A percentile compares a stretch with the other conserved stretches of the same genome.
Conservation (phyloP, 2,797 vertebrate genomes). For the Syngnathus rostellatus region DNA sequence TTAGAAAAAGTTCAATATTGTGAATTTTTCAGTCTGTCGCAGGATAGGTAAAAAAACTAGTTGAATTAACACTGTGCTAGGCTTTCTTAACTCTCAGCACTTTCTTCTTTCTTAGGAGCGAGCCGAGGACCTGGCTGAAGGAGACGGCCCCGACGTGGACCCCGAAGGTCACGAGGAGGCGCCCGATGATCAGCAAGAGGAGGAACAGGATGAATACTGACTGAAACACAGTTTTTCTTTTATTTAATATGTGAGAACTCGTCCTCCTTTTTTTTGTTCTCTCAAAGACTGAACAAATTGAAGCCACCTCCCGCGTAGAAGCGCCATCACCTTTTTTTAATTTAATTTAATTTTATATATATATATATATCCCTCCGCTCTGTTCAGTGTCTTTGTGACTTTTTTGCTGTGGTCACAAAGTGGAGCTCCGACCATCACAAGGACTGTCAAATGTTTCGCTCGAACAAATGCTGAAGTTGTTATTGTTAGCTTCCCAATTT, state of each 20-base stretch:
- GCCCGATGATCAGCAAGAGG: slow-evolving; percentile 78
- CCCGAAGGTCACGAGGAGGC: slow-evolving; percentile 76
- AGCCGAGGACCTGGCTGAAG: slow-evolving; percentile 80
- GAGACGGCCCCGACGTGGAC: slow-evolving; percentile 74
- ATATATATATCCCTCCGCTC: slow-evolving; percentile 60
- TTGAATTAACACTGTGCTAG: background rate
- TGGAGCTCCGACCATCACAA: slow-evolving; percentile 71
- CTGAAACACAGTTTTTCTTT: slow-evolving; percentile 52
- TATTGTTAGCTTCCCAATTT: slow-evolving; percentile 56
- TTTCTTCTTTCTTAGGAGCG: slow-evolving; percentile 70
- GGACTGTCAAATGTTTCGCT: slow-evolving; percentile 57
- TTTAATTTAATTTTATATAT: background rate
- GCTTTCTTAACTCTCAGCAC: background rate
- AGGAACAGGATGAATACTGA: slow-evolving; percentile 99
- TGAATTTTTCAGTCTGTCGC: background rate
- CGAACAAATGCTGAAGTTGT: slow-evolving; percentile 57
- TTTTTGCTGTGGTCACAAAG: slow-evolving; percentile 71
- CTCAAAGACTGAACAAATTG: slow-evolving; percentile 78
- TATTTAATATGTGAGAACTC: slow-evolving; percentile 82
- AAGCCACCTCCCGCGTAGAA: slow-evolving; percentile 61
- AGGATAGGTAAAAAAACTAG: background rate
- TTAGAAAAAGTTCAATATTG: too few relatives aligned
- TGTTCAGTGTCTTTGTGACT: slow-evolving; percentile 76
- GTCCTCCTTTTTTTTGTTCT: slow-evolving; percentile 61
- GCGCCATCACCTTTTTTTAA: slow-evolving; percentile 40